Base-by-base conservation (phyloP, 1,140 invertebrate genomes). In the Rhopalosiphum maidis region DNA sequence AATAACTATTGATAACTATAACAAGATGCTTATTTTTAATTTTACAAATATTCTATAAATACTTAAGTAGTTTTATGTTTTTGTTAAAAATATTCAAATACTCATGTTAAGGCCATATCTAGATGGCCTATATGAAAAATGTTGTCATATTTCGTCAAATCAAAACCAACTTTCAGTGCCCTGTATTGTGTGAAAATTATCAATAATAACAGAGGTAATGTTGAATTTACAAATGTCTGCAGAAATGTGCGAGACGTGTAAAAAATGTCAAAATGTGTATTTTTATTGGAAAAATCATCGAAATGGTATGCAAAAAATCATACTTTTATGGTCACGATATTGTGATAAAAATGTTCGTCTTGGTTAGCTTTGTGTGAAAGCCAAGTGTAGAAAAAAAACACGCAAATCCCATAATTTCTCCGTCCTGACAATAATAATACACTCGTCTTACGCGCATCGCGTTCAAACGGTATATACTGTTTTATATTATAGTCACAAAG, bases 401-500 rank as follows among this genome's bases (percentile, higher is more conserved):
- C 30, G 30, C 60, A 18, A 77, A 77, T 77, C 30, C 60, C 30
- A 68, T 68, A 68, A n/a, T 68, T 68, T 68, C 9, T 30, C 0
- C 60, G 60, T 15, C n/a, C 60, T 22, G 60, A 77, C 60, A 77
- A 77, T 77, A 77, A 77, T 77, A 77, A n/a, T 77, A 77, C n/a
- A 77, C 60, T 77, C 60, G 60, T n/a, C 15, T 77, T 77, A 77
- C 60, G 60, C 60, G 60, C 60, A 77, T 77, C n/a, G 60, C 60
- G 60, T 77, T 77, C 60, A 77, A 77, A 77, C 60, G n/a, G n/a
- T 77, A 68, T 68, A 77, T n/a, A 77, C 60, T 35, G 60, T 77
- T 77, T n/a, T 77, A 85, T 30, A 43, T n/a, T 77, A 77, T 43
- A 85, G 83, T 85, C 37, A 37, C 37, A 46, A 48, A 46, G 85